phyloP scores from a whole-genome alignment of 2,888 invertebrate genomes.

The Cantharis rufa region DNA sequence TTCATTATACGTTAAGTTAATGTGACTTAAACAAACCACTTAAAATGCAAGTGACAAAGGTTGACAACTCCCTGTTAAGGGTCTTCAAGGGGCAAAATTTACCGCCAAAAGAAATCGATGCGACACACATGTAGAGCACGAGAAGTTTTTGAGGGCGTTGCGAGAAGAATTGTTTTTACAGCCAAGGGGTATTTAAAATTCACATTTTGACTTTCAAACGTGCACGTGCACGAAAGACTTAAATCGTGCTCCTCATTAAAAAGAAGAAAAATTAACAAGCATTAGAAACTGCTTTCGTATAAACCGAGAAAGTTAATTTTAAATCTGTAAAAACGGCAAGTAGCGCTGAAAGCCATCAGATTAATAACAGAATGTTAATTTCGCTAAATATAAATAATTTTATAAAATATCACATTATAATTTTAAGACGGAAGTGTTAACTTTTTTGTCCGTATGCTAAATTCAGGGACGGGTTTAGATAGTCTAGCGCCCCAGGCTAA shows the following conservation, averaged over 20 bases:
- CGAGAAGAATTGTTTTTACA: background rate
- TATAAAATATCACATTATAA: background rate
- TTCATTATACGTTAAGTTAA: background rate
- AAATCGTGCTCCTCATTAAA: constrained; percentile 13
- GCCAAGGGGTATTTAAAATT: background rate
- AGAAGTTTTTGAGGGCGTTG: constrained; percentile 1
- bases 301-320: constrained; percentile 8
- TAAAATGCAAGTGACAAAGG: background rate
- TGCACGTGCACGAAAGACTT: constrained; percentile 2
- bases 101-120: background rate
- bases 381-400: background rate
- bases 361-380: background rate
- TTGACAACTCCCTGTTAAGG: background rate
- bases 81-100: background rate
- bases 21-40: background rate
- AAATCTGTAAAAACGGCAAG: background rate
- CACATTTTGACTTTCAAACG: background rate
- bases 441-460: background rate
- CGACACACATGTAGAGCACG: background rate
- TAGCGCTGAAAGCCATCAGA: background rate
- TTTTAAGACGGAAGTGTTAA: background rate
- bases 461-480: too few relatives aligned
- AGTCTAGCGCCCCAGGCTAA: too few relatives aligned
- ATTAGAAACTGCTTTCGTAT: constrained; percentile 1
- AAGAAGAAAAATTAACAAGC: constrained; percentile 5